Percentiles rank a stretch among this genome's conserved stretches.
Conservation (phyloP, 2,113 vertebrate genomes). For the Semicossyphus pulcher region DNA sequence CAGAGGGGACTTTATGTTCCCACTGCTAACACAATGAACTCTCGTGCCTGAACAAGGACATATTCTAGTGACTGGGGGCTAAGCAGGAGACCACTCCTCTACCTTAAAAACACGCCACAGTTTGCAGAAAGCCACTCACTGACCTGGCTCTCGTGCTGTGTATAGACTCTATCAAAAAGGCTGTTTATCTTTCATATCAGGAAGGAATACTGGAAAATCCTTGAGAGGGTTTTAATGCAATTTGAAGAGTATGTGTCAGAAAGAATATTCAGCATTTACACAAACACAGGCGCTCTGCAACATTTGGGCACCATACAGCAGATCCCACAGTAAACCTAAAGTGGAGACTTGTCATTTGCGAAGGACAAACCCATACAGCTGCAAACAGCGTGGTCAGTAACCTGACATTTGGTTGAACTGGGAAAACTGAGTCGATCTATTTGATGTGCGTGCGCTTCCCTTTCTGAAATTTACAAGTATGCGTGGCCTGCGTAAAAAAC, state of each 20-base stretch:
- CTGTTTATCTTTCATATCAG: slow-evolving; percentile 10
- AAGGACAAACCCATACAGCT: slow-evolving; percentile 48
- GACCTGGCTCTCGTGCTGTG: background rate
- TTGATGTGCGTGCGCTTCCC: slow-evolving; percentile 33
- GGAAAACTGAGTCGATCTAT: slow-evolving; percentile 21
- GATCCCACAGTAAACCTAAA: slow-evolving; percentile 3
- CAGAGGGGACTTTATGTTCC: slow-evolving; percentile 52
- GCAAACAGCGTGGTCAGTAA: slow-evolving; percentile 41
- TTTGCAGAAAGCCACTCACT: slow-evolving; percentile 12
- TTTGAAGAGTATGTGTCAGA: background rate
- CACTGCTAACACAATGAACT: slow-evolving; percentile 69
- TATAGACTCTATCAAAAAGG: slow-evolving; percentile 13
- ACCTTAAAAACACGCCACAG: slow-evolving; percentile 37
- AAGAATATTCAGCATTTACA: background rate
- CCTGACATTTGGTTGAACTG: slow-evolving; percentile 45
- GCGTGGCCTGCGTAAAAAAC: slow-evolving; percentile 24
- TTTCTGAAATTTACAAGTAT: slow-evolving; percentile 41
- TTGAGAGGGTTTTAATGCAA: background rate
- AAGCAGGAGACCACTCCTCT: slow-evolving; percentile 32
- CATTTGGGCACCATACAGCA: no score
- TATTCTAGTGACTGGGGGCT: slow-evolving; percentile 52
- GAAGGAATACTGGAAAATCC: background rate
- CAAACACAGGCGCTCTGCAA: background rate
- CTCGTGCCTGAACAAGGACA: slow-evolving; percentile 70
- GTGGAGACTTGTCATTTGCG: slow-evolving; percentile 28